Percentiles rank a stretch among this genome's conserved stretches.
Conservation (phyloP, 1,140 invertebrate species). For the Doryteuthis pealeii region DNA sequence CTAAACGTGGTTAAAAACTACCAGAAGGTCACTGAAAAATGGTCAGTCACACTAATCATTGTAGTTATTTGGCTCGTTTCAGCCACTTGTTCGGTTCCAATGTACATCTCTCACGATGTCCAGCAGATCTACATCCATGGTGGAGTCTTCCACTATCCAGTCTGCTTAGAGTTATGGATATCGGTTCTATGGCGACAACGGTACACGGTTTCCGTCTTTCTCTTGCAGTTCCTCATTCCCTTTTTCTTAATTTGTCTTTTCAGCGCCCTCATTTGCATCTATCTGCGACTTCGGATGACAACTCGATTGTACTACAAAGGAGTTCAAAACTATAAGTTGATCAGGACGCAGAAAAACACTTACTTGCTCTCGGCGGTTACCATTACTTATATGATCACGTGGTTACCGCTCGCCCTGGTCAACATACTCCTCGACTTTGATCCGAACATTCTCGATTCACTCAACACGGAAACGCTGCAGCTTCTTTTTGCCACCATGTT, state of each 20-base stretch:
- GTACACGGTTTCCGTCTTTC: slow-evolving; percentile 47
- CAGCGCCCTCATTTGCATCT: slow-evolving; percentile 49
- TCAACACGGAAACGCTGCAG: slow-evolving; percentile 49
- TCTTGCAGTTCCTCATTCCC: slow-evolving; percentile 49
- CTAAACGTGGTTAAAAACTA: slow-evolving; percentile 28
- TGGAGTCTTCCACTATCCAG: slow-evolving; percentile 26
- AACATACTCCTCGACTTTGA: slow-evolving; percentile 60
- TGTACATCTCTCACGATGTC: slow-evolving; percentile 45
- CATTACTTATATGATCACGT: slow-evolving; percentile 59
- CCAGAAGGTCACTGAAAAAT: neutral
- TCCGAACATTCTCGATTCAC: slow-evolving; percentile 32
- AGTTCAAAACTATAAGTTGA: slow-evolving; percentile 45
- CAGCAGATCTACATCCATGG: slow-evolving; percentile 39
- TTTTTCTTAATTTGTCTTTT: slow-evolving; percentile 50
- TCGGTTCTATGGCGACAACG: slow-evolving; percentile 25
- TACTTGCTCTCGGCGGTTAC: slow-evolving; percentile 61
- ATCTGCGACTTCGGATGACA: slow-evolving; percentile 54
- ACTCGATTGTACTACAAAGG: slow-evolving; percentile 23
- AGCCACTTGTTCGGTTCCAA: slow-evolving; percentile 16
- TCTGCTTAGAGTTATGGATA: slow-evolving; percentile 47
- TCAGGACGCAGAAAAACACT: slow-evolving; percentile 64
- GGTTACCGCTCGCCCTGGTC: slow-evolving; percentile 65
- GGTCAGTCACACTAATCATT: slow-evolving; percentile 17
- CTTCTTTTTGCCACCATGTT: slow-evolving; percentile 65
- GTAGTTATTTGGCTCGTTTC: slow-evolving; percentile 23